phyloP scores from a whole-genome alignment of 2,888 invertebrate species.

The Synergus japonicus region DNA sequence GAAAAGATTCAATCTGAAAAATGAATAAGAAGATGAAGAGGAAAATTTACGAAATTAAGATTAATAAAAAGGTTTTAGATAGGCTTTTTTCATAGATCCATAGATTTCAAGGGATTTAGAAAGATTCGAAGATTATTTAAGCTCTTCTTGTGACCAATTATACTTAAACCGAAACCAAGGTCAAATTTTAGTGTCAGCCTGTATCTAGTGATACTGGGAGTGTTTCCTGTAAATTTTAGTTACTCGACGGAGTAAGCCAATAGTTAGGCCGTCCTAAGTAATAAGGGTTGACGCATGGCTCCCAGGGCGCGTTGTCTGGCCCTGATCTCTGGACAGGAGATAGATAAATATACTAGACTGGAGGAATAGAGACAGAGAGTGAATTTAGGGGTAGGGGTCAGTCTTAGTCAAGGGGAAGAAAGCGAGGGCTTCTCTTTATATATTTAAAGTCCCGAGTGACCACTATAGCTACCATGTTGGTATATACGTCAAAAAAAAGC shows the following conservation, averaged over 20 bases:
- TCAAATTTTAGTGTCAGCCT: background rate
- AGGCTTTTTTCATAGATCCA: too few species aligned
- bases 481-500: background rate
- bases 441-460: conserved; percentile 49
- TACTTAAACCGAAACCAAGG: background rate
- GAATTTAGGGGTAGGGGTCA: conserved; percentile 43
- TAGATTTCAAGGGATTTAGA: too few species aligned
- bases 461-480: background rate
- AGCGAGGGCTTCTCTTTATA: conserved; percentile 43
- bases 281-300: conserved; percentile 74
- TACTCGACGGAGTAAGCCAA: conserved; percentile 63
- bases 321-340: conserved; percentile 55
- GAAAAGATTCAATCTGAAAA: background rate
- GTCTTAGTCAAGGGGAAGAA: conserved; percentile 18
- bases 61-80: background rate
- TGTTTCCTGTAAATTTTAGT: conserved; percentile 70
- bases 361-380: conserved; percentile 43
- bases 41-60: background rate
- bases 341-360: conserved; percentile 22
- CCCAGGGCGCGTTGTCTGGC: conserved; percentile 61
- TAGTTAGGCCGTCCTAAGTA: conserved; percentile 68
- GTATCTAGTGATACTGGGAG: conserved; percentile 37
- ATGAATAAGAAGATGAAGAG: background rate
- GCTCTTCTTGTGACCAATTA: too few species aligned
- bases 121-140: too few species aligned